Evolutionary conservation across 23 tunicate species (phyloP), one percentile per base, ranked within the genome.

Genomic region (Styela plicata): DNA sequence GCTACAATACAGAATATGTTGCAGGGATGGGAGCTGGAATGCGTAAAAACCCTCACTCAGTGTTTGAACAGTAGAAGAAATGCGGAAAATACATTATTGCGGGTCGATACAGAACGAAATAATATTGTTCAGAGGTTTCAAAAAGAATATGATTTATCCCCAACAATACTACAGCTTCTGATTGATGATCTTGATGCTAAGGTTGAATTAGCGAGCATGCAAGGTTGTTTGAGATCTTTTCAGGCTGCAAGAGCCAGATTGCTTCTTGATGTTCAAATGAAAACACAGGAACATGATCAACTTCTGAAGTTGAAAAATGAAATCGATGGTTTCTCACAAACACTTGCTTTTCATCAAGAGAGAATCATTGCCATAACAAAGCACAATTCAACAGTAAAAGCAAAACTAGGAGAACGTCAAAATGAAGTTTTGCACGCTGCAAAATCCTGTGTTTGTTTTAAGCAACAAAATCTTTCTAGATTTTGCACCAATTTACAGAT

Each of bases 101-200:
- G 5, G 5, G 77, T 36, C 5, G 34, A 33, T 3, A 71, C 24
- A 2, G 34, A 28, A 21, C 5, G 77, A 30, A 22, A 32, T 22
- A 3, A 71, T 17, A 34, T 71, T 31, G 7, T 71, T 30, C 36
- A 71, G 29, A 27, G 23, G 5, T 30, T 71, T 33, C 24, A 30
- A 32, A 7, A 27, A 34, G 34, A 30, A 22, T 71, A 71, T 36
- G 36, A 71, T 21, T 29, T 71, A 3, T 33, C 32, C 5, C 77
- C 77, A 21, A 32, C 77, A 21, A 71, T 21, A 18, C 77, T 71
- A 32, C 77, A 32, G 5, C 36, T 31, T 3, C 20, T 34, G 5
- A 32, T 71, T 34, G 77, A 71, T 32, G 24, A 32, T 17, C 77
- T 71, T 71, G 77, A 71, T 71, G 13, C 37, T 7, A 34, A 71